Base-by-base conservation (phyloP, 2,888 invertebrate species). In the Syritta pipiens region DNA sequence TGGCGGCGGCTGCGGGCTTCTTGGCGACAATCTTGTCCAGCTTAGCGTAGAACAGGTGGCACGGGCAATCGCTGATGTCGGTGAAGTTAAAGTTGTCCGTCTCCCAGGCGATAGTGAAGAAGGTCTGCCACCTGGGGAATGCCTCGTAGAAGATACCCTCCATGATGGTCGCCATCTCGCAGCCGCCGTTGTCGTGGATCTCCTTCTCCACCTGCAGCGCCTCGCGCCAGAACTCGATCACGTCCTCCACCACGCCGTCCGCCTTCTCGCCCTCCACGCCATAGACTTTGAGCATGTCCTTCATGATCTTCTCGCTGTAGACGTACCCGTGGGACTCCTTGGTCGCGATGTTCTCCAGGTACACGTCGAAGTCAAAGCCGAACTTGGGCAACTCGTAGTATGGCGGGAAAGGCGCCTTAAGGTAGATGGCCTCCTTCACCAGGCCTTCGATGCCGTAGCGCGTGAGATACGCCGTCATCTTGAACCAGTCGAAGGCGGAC, bases 401-500 rank as follows among this genome's bases (percentile, higher is more conserved):
- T 0, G 88, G 87, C 2, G 75, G 46, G 22, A 85, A 88, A 0
- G 88, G 87, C 71, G 85, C 82, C 28, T 77, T 65, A 0, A 83
- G 82, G 26, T 71, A 1, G 3, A 85, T 83, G 0, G 76, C 20
- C 7, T 88, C 86, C 14, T 84, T 71, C 2, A 88, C 83, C 1
- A 87, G 63, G 0, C 83, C 84, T 0, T 26, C 12, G 7, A 75
- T 74, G 0, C 85, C 86, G 28, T 84, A 88, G 28, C 86, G 87
- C 0, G 84, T 84, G 7, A 87, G 81, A 24, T 87, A 83, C 4
- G 88, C 83, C 59, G 85, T 86, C 87, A 87, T 88, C 51, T 87
- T 88, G 24, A 87, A 85, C 88, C 88, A 87, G 59, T 85, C 84
- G 19, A 88, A 87, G 3, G 81, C 82, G 1, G 83, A 67, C 1